These are phyloP conservation scores for Aeoliscus strigatus DNA, from an alignment of 2,797 vertebrate species.

Conservation along the genomic window DNA sequence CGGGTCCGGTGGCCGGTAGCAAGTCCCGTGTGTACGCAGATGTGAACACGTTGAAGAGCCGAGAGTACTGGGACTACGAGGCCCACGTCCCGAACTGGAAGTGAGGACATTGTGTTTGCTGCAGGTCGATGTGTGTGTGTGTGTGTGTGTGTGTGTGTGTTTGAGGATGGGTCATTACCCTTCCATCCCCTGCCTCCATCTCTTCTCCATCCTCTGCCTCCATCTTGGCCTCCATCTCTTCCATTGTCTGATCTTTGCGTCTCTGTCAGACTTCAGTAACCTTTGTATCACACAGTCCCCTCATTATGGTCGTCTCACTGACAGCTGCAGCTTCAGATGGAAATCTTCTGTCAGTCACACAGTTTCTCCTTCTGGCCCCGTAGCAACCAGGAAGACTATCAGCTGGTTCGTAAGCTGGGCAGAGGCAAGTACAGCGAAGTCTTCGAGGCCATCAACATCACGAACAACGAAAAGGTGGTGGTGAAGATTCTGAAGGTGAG, in stretches of 20 bases:
- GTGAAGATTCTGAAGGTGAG: constrained; percentile 99
- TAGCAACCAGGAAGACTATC: constrained; percentile 99
- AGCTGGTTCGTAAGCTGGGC: constrained; percentile 96
- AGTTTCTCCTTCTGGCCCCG: constrained; percentile 38
- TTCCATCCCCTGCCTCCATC: too few species aligned
- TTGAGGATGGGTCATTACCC: not conserved
- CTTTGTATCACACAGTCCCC: constrained; percentile 3
- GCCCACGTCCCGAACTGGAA: constrained; percentile 95
- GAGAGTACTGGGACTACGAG: constrained; percentile 99
- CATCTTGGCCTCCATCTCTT: too few species aligned
- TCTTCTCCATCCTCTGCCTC: too few species aligned
- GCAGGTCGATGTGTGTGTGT: constrained; percentile 9
- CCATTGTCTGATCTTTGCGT: too few species aligned
- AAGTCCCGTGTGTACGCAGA: constrained; percentile 96
- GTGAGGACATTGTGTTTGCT: constrained; percentile 72
- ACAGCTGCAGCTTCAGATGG: not conserved
- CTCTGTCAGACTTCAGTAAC: too few species aligned
- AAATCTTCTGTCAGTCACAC: constrained; percentile 1
- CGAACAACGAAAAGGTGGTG: constrained; percentile 97
- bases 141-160: constrained; percentile 7
- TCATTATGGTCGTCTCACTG: not conserved
- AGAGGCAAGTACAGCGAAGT: constrained; percentile 98
- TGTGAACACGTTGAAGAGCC: constrained; percentile 95
- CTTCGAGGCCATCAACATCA: constrained; percentile 99
- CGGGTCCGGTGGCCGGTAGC: constrained; percentile 94